A percentile compares a stretch with the other conserved stretches of the same genome.
These are phyloP conservation scores for Muscina levida DNA, from an alignment of 2,888 invertebrate genomes.

Conservation along the genomic window DNA sequence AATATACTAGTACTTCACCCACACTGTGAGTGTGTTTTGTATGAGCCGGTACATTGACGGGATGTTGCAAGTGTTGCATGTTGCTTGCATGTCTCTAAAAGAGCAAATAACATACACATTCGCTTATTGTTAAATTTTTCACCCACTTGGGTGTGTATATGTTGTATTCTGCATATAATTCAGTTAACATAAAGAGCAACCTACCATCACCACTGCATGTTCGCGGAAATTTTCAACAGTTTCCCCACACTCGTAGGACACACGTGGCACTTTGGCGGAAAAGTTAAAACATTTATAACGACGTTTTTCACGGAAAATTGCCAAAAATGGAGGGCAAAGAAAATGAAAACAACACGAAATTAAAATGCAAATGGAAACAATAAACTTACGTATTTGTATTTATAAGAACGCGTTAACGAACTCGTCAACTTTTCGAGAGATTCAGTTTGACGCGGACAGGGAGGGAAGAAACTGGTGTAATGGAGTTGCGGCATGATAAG, in stretches of 20 bases:
- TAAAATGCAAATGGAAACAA: neutral
- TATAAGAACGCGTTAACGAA: neutral
- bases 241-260: neutral
- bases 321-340: too few species aligned
- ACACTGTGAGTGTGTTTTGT: too few species aligned
- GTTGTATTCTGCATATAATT: too few species aligned
- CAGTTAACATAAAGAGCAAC: neutral
- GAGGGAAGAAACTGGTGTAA: too few species aligned
- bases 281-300: too few species aligned
- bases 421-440: too few species aligned
- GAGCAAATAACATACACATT: neutral
- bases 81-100: neutral
- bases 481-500: too few species aligned
- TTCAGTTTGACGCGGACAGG: too few species aligned
- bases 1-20: too few species aligned
- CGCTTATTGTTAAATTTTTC: neutral
- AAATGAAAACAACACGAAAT: neutral
- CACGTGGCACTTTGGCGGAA: slow-evolving; percentile 2
- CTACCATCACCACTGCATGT: slow-evolving; percentile 5
- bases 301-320: too few species aligned
- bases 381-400: neutral
- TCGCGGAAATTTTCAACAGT: slow-evolving; percentile 43
- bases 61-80: neutral
- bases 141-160: too few species aligned
- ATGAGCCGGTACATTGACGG: too few species aligned